Conservation (phyloP, 2,113 vertebrate genomes). For the Oncorhynchus kisutch region DNA sequence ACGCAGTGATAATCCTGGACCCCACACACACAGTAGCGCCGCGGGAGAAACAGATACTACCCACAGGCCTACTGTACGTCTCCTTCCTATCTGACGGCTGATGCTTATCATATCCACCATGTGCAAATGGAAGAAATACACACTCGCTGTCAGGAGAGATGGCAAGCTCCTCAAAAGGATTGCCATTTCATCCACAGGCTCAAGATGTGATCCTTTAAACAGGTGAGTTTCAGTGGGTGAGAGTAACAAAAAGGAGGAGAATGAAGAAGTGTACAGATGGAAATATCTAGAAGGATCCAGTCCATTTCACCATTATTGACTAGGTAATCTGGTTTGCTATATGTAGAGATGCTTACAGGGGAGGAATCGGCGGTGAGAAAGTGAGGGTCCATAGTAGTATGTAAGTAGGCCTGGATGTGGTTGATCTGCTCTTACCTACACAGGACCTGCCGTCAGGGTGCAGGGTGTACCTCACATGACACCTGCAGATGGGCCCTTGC, state of each 20-base stretch:
- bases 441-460: slow-evolving; percentile 86
- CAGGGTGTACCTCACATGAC: slow-evolving; percentile 86
- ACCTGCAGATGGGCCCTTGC: slow-evolving; percentile 85
- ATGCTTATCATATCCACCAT: slow-evolving; percentile 54
- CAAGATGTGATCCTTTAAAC: neutral
- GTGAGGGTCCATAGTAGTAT: too few species aligned
- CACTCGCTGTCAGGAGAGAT: slow-evolving; percentile 6
- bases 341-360: too few species aligned
- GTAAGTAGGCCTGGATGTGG: neutral
- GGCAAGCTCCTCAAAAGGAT: neutral
- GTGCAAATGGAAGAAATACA: slow-evolving; percentile 37
- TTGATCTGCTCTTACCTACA: slow-evolving; percentile 78
- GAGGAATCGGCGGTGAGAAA: too few species aligned
- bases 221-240: neutral
- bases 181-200: slow-evolving; percentile 1
- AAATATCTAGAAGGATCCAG: neutral
- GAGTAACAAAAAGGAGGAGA: slow-evolving; percentile 46
- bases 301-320: slow-evolving; percentile 76
- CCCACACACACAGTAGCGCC: slow-evolving; percentile 52
- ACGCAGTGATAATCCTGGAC: slow-evolving; percentile 54
- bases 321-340: slow-evolving; percentile 23
- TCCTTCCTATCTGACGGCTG: slow-evolving; percentile 51
- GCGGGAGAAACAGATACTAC: slow-evolving; percentile 42
- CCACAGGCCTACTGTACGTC: slow-evolving; percentile 39
- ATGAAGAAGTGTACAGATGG: neutral